Base-by-base conservation (phyloP, 2,888 invertebrate species). In the Callyntrura guangdongensis region DNA sequence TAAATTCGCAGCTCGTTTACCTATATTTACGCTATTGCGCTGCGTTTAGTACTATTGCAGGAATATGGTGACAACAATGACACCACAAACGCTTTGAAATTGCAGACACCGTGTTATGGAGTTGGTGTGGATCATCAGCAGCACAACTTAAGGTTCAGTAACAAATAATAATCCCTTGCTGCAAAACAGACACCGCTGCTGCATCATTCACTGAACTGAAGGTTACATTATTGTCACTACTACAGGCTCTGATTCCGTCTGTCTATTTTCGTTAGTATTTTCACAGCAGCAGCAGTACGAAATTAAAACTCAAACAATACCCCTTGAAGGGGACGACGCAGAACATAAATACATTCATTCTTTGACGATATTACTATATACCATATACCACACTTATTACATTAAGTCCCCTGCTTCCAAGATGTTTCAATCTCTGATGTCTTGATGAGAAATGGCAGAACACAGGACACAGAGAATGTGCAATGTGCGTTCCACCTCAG, bases 401-500 rank as follows among this genome's bases (percentile, higher is more conserved):
- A 36, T 36, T 36, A 36, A 36, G 36, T 36, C 36, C 5, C 8
- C 27, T 12, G n/a, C n/a, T 4, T 64, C 36, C 36, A 36, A 36
- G 36, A 36, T 6, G 36, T 36, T 36, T 36, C 36, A 36, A 2
- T 36, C 36, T 36, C 36, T 36, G 36, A 2, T 36, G 36, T 36
- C 36, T 53, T 53, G 53, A 53, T 11, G 53, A 53, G 53, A 53
- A 14, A 14, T 53, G 11, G 53, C 11, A 9, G 11, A 14, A 6
- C 11, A 53, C 5, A 47, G 5, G 47, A 11, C 14, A 53, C 14
- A 14, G 59, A 17, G 59, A 47, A 72, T 72, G 47, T 67, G 64
- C 14, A 47, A 72, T 72, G 47, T 67, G 64, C 14, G 83, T 83
- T 83, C 83, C 64, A 83, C 83, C 12, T 83, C 67, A 83, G 83